Base-by-base conservation (phyloP, 1,140 invertebrate species). In the Tetramorium alpestre region DNA sequence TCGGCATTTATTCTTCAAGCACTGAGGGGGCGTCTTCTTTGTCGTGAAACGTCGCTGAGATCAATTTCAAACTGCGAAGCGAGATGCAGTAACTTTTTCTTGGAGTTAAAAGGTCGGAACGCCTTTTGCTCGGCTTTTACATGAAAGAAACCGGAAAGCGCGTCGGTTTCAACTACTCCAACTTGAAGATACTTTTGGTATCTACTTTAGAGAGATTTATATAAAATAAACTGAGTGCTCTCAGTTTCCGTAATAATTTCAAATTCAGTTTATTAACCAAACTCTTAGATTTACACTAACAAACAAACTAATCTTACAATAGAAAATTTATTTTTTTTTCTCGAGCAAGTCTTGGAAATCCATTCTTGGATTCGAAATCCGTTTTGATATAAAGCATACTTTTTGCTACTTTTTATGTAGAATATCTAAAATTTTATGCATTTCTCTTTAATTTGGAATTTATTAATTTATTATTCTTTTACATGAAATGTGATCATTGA, bases 31-130 rank as follows among this genome's bases (percentile, higher is more conserved):
- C 49, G 65, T 70, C 22, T 54, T 81, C 47, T 81, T 81, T 69
- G 62, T 38, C 47, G 64, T 25, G 64, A 54, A 69, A 69, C 64
- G 28, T 25, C 33, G 62, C 33, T 38, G 44, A 41, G 77, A 81
- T 81, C 78, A 81, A 81, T 70, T 80, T 67, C 44, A 70, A 70
- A 70, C 47, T 47, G 51, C 65, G 49, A 56, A 69, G 77, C 64
- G 49, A 70, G 64, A 70, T 47, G 47, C 33, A 49, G 47, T 54
- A 69, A 51, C 62, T 69, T 70, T 70, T 70, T 70, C 33, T 44
- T 3, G n/a, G 16, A 70, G 58, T 54, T 69, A 44, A 70, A 56
- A 54, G 51, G 13, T 81, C 77, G 47, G 47, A 69, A 62, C 75
- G 49, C 33, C 47, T 70, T 81, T 81, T 69, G 47, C 78, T 56